A percentile compares a stretch with the other conserved stretches of the same genome.
Evolutionary conservation across 2,113 vertebrate species (phyloP).

Genomic region (Meles meles): DNA sequence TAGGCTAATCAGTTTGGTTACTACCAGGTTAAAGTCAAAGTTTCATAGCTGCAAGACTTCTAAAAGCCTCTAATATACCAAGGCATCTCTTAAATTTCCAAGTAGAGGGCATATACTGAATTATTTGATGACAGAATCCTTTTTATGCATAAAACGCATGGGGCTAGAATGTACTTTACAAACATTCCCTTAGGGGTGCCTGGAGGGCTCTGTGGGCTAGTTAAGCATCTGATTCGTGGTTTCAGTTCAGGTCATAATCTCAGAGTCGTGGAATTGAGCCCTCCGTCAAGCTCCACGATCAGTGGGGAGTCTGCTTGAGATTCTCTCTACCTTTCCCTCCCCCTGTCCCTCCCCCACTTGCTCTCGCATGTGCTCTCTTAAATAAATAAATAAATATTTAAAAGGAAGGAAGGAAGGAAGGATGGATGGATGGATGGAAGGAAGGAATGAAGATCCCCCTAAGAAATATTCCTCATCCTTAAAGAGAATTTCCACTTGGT

Average conservation of each 20-base stretch:
- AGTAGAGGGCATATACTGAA: not conserved
- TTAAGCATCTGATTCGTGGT: not conserved
- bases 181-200: not conserved
- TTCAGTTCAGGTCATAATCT: not conserved
- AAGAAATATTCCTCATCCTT: not conserved
- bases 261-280: not conserved
- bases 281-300: not conserved
- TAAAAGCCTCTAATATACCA: not conserved
- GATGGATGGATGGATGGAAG: no score
- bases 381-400: not conserved
- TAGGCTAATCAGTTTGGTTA: not conserved
- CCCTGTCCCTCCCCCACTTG: not conserved
- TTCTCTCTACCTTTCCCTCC: not conserved
- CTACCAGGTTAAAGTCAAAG: conserved; percentile 1
- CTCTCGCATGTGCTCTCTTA: not conserved
- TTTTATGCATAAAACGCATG: not conserved
- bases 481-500: not conserved
- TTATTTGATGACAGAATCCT: not conserved
- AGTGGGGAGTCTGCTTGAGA: not conserved
- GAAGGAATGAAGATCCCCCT: not conserved
- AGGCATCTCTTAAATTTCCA: not conserved
- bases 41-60: not conserved
- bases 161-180: not conserved
- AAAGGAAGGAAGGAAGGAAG: not conserved
- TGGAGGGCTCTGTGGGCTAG: not conserved